phyloP scores from a whole-genome alignment of 2,888 invertebrate species.

The Zygaena filipendulae region DNA sequence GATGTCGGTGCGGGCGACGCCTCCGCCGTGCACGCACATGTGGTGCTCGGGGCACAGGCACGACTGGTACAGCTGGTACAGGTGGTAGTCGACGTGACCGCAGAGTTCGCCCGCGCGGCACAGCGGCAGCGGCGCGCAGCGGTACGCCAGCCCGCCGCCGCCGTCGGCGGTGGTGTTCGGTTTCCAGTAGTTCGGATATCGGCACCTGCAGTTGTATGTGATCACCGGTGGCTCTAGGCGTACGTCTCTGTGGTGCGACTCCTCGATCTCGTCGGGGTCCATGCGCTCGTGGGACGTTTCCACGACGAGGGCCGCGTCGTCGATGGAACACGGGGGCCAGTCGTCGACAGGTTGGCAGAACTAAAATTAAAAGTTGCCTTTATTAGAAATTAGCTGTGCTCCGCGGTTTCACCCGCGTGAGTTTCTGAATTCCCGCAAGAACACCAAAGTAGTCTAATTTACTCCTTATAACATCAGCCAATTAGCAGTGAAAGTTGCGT shows the following conservation, averaged over 20 bases:
- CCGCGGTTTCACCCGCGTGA: too few relatives aligned
- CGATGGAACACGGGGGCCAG: constrained; percentile 40
- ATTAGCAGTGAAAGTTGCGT: too few relatives aligned
- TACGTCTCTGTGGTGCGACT: constrained; percentile 40
- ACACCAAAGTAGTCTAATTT: too few relatives aligned
- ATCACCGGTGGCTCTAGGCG: constrained; percentile 50
- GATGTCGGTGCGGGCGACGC: constrained; percentile 43
- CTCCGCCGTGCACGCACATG: constrained; percentile 66
- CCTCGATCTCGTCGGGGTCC: constrained; percentile 48
- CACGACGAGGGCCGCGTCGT: constrained; percentile 43
- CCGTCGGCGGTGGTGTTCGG: constrained; percentile 26
- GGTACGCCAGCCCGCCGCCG: constrained; percentile 32
- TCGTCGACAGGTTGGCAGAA: constrained; percentile 54
- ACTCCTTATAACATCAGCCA: too few relatives aligned
- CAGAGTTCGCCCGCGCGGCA: constrained; percentile 70
- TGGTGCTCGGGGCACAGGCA: constrained; percentile 71
- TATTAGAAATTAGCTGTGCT: too few relatives aligned
- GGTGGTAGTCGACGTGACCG: constrained; percentile 69
- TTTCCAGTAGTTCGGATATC: constrained; percentile 62
- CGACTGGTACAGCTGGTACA: constrained; percentile 70
- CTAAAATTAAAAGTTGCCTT: constrained; percentile 31
- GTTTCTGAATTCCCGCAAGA: too few relatives aligned
- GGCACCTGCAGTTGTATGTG: constrained; percentile 59
- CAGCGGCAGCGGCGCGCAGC: constrained; percentile 55
- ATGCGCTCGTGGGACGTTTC: constrained; percentile 31